Evolutionary conservation across 2,888 invertebrate species (phyloP).

Genomic region (Cremastinae sp.): DNA sequence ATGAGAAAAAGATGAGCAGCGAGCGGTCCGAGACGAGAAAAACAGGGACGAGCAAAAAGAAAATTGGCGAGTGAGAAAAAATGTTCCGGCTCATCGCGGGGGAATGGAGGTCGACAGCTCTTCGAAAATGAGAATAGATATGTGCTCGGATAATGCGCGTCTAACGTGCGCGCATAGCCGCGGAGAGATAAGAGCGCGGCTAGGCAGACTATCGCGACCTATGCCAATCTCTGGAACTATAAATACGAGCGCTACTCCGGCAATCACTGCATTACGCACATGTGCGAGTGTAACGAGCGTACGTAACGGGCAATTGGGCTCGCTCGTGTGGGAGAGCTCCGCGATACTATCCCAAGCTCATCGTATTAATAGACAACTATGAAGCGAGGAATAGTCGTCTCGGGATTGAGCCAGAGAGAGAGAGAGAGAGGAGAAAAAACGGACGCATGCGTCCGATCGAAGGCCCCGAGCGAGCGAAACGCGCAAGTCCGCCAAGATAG

Average conservation of each 20-base stretch:
- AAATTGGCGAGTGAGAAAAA: no score
- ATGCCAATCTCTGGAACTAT: constrained; percentile 76
- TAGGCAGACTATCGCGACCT: constrained; percentile 72
- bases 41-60: background rate
- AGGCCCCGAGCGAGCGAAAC: constrained; percentile 43
- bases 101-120: constrained; percentile 50
- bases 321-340: constrained; percentile 3
- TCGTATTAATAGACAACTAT: constrained; percentile 40
- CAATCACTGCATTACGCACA: constrained; percentile 69
- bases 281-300: constrained; percentile 4
- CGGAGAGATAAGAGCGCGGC: constrained; percentile 69
- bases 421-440: constrained; percentile 28
- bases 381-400: constrained; percentile 5
- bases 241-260: constrained; percentile 72
- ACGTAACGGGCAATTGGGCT: background rate
- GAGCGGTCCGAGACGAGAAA: no score
- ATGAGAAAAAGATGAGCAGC: background rate
- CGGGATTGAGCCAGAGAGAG: background rate
- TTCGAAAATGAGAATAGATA: constrained; percentile 72
- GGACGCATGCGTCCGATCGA: constrained; percentile 46
- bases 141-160: constrained; percentile 64
- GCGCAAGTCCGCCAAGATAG: constrained; percentile 38
- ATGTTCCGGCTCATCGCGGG: constrained; percentile 6
- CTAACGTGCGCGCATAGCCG: constrained; percentile 5
- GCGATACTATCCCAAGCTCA: constrained; percentile 18